Percentiles rank a stretch among this genome's conserved stretches.
These are phyloP conservation scores for Zosterops borbonicus DNA, from an alignment of 2,113 vertebrate genomes.

Conservation along the genomic window DNA sequence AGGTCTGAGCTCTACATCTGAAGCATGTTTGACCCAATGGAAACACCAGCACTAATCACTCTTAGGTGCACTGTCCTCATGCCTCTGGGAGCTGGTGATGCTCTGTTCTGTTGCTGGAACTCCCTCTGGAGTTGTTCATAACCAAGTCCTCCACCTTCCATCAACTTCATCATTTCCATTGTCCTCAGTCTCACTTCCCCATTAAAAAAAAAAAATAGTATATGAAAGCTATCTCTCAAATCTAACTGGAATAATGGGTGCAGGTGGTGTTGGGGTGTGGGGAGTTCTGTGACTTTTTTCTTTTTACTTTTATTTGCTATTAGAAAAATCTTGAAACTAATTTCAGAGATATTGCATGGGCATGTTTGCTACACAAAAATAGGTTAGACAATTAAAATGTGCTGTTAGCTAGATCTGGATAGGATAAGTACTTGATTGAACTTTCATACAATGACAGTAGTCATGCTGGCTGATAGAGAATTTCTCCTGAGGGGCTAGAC, in stretches of 20 bases:
- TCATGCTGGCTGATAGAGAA: not conserved
- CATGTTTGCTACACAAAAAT: not conserved
- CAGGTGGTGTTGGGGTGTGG: accelerated
- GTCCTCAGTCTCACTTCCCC: not conserved
- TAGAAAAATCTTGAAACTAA: not conserved
- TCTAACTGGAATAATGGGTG: not conserved
- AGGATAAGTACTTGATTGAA: not conserved
- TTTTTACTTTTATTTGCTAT: not conserved
- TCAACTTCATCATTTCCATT: not conserved
- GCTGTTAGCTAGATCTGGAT: not conserved
- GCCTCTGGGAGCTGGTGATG: not conserved
- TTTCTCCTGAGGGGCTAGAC: not conserved
- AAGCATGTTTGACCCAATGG: not conserved
- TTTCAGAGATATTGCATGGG: not conserved
- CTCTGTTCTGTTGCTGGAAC: not conserved
- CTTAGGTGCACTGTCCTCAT: not conserved
- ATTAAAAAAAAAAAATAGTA: not conserved
- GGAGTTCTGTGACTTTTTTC: accelerated
- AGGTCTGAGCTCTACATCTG: not conserved
- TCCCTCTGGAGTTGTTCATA: not conserved
- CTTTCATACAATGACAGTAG: not conserved
- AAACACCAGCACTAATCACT: not conserved
- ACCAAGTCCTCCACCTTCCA: not conserved
- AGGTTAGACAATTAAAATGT: not conserved
- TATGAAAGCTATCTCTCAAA: not conserved